Conservation (phyloP, 2,888 invertebrate species). For the Caenorhabditis doughertyi region DNA sequence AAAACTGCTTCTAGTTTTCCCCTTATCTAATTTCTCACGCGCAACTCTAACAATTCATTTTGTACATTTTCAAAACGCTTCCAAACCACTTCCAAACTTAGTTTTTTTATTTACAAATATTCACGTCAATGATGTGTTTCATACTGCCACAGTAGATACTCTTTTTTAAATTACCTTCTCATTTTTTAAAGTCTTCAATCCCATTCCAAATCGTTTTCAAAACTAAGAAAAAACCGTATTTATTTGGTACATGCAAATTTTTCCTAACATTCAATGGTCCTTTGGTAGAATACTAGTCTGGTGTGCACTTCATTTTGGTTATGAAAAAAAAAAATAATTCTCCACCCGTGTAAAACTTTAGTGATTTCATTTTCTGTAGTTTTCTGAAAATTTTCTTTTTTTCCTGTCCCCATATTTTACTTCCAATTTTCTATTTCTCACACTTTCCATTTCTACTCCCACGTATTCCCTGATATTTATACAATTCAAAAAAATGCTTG, state of each 20-base stretch:
- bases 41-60: neutral
- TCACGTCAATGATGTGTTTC: slow-evolving; percentile 46
- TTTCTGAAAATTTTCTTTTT: neutral
- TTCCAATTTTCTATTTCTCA: neutral
- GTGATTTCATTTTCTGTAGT: slow-evolving; percentile 26
- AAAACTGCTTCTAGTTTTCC: neutral
- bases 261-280: slow-evolving; percentile 19
- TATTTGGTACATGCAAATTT: neutral
- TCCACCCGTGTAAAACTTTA: neutral
- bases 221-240: slow-evolving; percentile 1
- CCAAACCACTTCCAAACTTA: neutral
- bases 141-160: slow-evolving; percentile 42
- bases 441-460: too few species aligned
- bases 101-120: slow-evolving; percentile 12
- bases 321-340: neutral
- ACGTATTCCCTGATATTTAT: too few species aligned
- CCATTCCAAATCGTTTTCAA: slow-evolving; percentile 17
- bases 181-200: neutral
- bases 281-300: slow-evolving; percentile 7
- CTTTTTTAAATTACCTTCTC: slow-evolving; percentile 3
- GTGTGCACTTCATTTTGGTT: neutral
- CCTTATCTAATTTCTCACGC: neutral
- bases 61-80: neutral
- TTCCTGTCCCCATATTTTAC: neutral
- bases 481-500: too few species aligned